phyloP scores from a whole-genome alignment of 2,113 vertebrate genomes.

The Tor tambroides region DNA sequence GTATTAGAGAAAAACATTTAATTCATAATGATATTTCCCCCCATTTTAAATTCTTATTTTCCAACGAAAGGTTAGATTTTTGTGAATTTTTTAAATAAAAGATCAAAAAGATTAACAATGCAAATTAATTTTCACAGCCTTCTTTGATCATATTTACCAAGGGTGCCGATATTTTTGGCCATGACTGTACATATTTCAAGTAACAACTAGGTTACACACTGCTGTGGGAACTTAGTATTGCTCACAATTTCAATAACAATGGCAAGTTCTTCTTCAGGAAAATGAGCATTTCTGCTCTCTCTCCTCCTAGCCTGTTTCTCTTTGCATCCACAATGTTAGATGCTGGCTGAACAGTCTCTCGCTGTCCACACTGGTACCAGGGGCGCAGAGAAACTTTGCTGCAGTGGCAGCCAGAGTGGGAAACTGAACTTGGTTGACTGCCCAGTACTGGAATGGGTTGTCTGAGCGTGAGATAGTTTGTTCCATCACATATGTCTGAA shows the following conservation, averaged over 20 bases:
- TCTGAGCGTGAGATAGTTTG: neutral
- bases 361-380: constrained; percentile 51
- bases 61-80: no score
- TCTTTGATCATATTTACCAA: no score
- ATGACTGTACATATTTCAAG: neutral
- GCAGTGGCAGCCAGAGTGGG: constrained; percentile 22
- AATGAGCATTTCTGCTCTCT: constrained; percentile 54
- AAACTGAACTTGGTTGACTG: constrained; percentile 4
- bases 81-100: no score
- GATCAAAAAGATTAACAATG: no score
- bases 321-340: constrained; percentile 49
- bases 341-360: constrained; percentile 47
- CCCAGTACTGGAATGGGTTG: constrained; percentile 34
- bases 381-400: constrained; percentile 38
- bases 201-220: neutral
- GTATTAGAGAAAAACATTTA: no score
- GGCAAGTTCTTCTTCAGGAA: constrained; percentile 48
- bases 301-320: constrained; percentile 50
- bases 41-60: no score
- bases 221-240: neutral
- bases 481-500: no score
- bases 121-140: no score
- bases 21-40: no score
- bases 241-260: neutral
- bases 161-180: no score